Base-by-base conservation (phyloP, 2,797 vertebrate species). In the Tapirus indicus region DNA sequence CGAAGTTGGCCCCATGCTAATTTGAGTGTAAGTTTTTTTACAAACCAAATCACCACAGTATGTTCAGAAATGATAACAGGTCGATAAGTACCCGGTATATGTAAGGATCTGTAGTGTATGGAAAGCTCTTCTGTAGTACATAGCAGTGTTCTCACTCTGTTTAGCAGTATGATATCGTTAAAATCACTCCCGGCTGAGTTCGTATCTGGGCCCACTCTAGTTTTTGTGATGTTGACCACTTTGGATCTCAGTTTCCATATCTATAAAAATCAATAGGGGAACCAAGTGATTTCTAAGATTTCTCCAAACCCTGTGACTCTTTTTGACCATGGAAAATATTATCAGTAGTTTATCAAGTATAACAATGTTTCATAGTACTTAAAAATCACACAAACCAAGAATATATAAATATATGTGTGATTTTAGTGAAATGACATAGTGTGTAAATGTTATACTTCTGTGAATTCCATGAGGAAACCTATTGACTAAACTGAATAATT, bases 31-130 rank as follows among this genome's bases (percentile, higher is more conserved):
- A 56, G 7, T 32, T 75, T 78, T 85, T 96, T 78, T 58, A 94
- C 16, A 96, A 64, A 84, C 10, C 38, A 78, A 38, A 47, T 77
- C 77, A 75, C 25, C 8, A 18, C 32, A 54, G 0, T 72, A 25
- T 95, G 38, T 86, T 78, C 56, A 72, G 44, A 86, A 95, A 88
- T 77, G 47, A 91, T 60, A 60, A 86, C 86, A 95, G 29, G 6
- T 56, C 32, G 91, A 11, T 93, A 54, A 66, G n/a, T 78, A n/a
- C 41, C 32, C 38, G 80, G n/a, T 27, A 41, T 47, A 58, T 75
- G 21, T 56, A 80, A 85, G 27, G 6, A 21, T 12, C 52, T 78
- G 5, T 64, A 49, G 77, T 78, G 0, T 71, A 66, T 74, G 49
- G 29, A 89, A 89, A 83, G 74, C 44, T 58, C 5, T 62, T n/a